Base-by-base conservation (phyloP, 2,888 invertebrate genomes). In the Laspeyria flexula region DNA sequence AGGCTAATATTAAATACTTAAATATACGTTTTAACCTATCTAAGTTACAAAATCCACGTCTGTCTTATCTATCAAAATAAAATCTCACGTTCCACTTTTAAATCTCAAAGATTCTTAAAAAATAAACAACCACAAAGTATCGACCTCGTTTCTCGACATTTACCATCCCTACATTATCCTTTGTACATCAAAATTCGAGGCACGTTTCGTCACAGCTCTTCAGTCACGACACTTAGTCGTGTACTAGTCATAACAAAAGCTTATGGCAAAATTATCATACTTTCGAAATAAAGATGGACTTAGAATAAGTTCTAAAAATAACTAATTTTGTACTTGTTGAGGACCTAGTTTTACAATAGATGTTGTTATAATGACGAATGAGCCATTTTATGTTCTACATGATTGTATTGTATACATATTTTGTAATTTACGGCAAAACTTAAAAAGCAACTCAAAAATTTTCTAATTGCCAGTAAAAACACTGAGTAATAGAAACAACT, bases 131-230 rank as follows among this genome's bases (percentile, higher is more conserved):
- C n/a, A 38, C 25, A 42, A 34, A 29, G 13, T 25, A 51, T 51
- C 51, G 51, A 51, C 51, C 51, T 51, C 7, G 10, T 23, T 44
- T 30, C 4, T 35, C 13, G 44, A 41, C 34, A 41, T n/a, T 42
- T 45, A 21, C 12, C 51, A 27, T 42, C 51, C 45, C 60, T 66
- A 55, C 50, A 58, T 12, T 51, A 3, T 60, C 52, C 53, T 60
- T 71, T 58, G 64, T 56, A 45, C 69, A 75, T 76, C 70, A 70
- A 55, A 64, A 75, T 57, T 44, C 71, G 13, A 33, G 51, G 54
- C 79, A 75, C 74, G 77, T 78, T 76, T 67, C 74, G 57, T 61
- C 75, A 78, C 60, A 23, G 58, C 56, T 49, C 56, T 58, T 72
- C 79, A 77, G 81, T 79, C 76, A 76, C 64, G 52, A 40, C 54